Base-by-base conservation (phyloP, 2,888 invertebrate species). In the Noctua janthe region DNA sequence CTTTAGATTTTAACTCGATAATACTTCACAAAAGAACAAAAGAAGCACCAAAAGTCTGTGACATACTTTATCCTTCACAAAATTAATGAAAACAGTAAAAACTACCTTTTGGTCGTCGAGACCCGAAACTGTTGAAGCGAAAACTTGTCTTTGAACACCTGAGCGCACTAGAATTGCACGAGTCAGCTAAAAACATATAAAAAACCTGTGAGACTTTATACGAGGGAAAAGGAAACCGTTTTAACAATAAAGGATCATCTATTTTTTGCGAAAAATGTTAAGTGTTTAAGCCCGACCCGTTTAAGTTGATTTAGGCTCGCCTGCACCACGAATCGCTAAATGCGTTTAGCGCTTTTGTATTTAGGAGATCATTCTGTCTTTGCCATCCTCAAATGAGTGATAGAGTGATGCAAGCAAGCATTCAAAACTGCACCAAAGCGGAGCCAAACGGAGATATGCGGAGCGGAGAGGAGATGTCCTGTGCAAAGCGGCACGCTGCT, bases 101-200 rank as follows among this genome's bases (percentile, higher is more conserved):
- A 66, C 72, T 75, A 66, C 64, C 81, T 71, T 81, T 82, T 73
- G 59, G 56, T 35, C 72, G 29, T 5, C 39, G 62, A 47, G 54
- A 49, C 76, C 86, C 78, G 11, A 88, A 88, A 78, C 80, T 66
- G 71, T 70, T 84, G 73, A 71, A 89, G 84, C 77, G 84, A 67
- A 76, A 85, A 81, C 75, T 83, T 74, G 78, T 74, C 82, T 76
- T 83, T 85, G 81, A 84, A 83, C 89, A 89, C 88, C 89, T 89
- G 88, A 86, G 79, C 83, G 70, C 82, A 66, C 80, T 76, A 71
- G 74, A 64, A 73, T 79, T 88, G 81, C 74, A 79, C 75, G 59
- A 78, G 67, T 88, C 77, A 83, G 86, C 78, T 74, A 81, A 86
- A 59, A 86, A 66, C 54, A 51, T 20, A 64, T 15, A 72, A 85